phyloP scores from a whole-genome alignment of 2,888 invertebrate species.

The Synanthedon andrenaeformis region DNA sequence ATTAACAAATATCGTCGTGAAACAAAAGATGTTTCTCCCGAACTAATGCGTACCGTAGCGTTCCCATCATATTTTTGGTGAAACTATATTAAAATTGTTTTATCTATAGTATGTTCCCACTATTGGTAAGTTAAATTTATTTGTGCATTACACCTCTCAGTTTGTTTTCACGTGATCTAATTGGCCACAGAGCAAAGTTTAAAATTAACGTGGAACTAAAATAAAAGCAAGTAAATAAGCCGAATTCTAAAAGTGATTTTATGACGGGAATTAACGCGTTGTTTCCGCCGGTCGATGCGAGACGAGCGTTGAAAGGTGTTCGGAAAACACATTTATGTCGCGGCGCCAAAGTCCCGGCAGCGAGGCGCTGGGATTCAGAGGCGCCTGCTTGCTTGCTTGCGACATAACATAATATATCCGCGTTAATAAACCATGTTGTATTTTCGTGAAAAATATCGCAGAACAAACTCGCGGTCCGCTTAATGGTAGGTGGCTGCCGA shows the following conservation, averaged over 20 bases:
- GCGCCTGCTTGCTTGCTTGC: conserved; percentile 19
- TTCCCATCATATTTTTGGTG: too few relatives aligned
- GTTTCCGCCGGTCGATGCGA: conserved; percentile 69
- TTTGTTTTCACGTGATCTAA: conserved; percentile 58
- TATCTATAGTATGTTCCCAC: too few relatives aligned
- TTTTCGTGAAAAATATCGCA: too few relatives aligned
- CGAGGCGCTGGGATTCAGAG: too few relatives aligned
- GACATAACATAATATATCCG: conserved; percentile 34
- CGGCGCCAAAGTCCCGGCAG: conserved; percentile 10
- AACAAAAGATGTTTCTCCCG: too few relatives aligned
- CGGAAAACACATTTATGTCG: conserved; percentile 55
- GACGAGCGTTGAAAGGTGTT: conserved; percentile 67
- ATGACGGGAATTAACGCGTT: conserved; percentile 71
- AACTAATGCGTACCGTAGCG: too few relatives aligned
- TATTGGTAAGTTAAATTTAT: too few relatives aligned
- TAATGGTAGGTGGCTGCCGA: too few relatives aligned
- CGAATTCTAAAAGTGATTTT: conserved; percentile 70
- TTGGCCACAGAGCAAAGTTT: conserved; percentile 58
- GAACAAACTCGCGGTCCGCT: too few relatives aligned
- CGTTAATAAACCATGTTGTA: not conserved
- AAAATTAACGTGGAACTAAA: conserved; percentile 67
- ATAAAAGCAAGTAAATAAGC: conserved; percentile 70
- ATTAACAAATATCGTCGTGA: too few relatives aligned
- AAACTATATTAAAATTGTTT: too few relatives aligned
- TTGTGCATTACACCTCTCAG: conserved; percentile 12